phyloP scores from a whole-genome alignment of 2,113 vertebrate genomes.

The Nothocercus nigrocapillus region DNA sequence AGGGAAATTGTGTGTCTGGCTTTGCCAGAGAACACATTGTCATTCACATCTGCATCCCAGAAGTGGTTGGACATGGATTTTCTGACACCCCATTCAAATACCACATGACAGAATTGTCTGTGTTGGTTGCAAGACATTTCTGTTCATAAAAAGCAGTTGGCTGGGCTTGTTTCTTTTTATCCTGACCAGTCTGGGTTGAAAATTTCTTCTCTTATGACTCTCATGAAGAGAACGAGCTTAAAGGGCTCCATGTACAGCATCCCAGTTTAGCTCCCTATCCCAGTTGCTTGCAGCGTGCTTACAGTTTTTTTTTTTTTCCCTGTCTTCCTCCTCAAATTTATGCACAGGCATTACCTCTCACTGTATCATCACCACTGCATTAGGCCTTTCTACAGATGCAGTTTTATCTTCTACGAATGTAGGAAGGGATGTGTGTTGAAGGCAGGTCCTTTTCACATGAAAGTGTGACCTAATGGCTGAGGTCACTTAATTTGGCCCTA shows the following conservation, averaged over 20 bases:
- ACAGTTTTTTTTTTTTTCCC: not conserved
- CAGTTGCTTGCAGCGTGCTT: not conserved
- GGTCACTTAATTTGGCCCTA: not conserved
- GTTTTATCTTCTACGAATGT: not conserved
- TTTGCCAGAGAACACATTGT: not conserved
- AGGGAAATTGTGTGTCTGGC: not conserved
- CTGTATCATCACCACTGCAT: not conserved
- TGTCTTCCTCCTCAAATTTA: not conserved
- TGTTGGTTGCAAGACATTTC: not conserved
- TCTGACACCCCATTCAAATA: not conserved
- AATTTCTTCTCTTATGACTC: not conserved
- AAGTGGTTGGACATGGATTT: not conserved
- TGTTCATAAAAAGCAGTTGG: not conserved
- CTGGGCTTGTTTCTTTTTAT: not conserved
- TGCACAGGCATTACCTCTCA: not conserved
- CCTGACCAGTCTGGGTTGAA: not conserved
- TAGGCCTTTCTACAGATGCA: not conserved
- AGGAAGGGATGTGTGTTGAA: not conserved
- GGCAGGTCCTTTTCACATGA: not conserved
- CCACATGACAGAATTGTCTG: not conserved
- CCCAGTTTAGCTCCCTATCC: not conserved
- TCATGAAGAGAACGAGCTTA: not conserved
- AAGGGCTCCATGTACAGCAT: not conserved
- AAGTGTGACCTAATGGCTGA: not conserved
- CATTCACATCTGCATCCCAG: not conserved